Conservation (phyloP, 2,797 vertebrate species). For the Lithobates pipiens region DNA sequence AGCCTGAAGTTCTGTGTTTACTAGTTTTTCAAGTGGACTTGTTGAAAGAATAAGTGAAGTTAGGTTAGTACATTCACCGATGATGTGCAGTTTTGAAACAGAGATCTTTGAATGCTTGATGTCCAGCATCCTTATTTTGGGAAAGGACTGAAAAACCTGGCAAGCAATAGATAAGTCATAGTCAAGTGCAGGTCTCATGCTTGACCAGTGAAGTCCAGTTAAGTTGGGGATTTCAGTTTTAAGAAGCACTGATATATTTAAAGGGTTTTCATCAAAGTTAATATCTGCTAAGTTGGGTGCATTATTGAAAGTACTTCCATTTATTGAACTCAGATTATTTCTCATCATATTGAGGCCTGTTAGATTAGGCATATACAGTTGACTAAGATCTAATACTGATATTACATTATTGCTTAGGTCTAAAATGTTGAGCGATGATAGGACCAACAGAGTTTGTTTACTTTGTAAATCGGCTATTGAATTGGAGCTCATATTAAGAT, state of each 20-base stretch:
- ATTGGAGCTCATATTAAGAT: slow-evolving; percentile 56
- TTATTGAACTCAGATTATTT: slow-evolving; percentile 51
- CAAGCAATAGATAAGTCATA: slow-evolving; percentile 31
- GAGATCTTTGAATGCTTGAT: slow-evolving; percentile 59
- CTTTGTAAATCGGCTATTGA: slow-evolving; percentile 35
- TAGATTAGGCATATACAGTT: slow-evolving; percentile 55
- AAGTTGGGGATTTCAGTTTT: slow-evolving; percentile 45
- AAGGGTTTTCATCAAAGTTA: slow-evolving; percentile 59
- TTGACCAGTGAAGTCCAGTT: slow-evolving; percentile 58
- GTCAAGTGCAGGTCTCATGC: slow-evolving; percentile 53
- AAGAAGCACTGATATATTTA: slow-evolving; percentile 61
- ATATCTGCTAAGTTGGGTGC: slow-evolving; percentile 54
- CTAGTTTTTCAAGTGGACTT: neutral
- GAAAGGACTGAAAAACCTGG: slow-evolving; percentile 42
- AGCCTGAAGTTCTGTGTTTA: neutral
- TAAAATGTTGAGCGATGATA: slow-evolving; percentile 49
- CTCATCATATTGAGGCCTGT: slow-evolving; percentile 40
- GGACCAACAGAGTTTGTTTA: neutral
- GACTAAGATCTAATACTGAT: slow-evolving; percentile 50
- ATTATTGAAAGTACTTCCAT: slow-evolving; percentile 38
- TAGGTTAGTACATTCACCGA: slow-evolving; percentile 62
- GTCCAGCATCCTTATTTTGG: slow-evolving; percentile 56
- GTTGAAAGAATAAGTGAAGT: slow-evolving; percentile 59
- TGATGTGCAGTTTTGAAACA: neutral
- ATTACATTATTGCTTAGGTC: slow-evolving; percentile 59